Evolutionary conservation across 2,113 vertebrate genomes (phyloP).

Genomic region (Entelurus aequoreus): DNA sequence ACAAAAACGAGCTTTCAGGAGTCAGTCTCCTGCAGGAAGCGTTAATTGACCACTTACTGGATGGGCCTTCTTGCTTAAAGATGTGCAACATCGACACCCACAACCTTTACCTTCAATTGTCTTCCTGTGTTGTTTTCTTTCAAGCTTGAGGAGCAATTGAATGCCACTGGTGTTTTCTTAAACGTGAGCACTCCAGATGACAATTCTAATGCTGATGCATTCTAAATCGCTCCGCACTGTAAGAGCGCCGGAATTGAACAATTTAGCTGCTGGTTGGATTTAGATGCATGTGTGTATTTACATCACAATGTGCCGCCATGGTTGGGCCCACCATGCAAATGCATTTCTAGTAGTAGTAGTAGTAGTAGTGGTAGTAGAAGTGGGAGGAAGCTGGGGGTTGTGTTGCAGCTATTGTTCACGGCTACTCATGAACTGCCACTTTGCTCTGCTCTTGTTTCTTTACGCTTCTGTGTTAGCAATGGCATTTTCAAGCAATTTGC

Average conservation of each 20-base stretch:
- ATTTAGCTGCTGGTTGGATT: slow-evolving; percentile 36
- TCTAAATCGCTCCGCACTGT: slow-evolving; percentile 8
- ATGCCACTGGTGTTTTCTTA: slow-evolving; percentile 15
- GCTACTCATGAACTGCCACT: slow-evolving; percentile 21
- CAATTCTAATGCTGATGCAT: slow-evolving; percentile 45
- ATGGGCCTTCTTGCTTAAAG: slow-evolving; percentile 37
- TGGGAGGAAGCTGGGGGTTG: background rate
- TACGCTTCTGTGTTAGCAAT: background rate
- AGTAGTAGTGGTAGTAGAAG: background rate
- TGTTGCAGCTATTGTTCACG: slow-evolving; percentile 19
- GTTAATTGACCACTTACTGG: slow-evolving; percentile 56
- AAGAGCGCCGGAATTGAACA: slow-evolving; percentile 38
- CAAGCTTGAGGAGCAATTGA: slow-evolving; percentile 12
- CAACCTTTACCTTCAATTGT: slow-evolving; percentile 17
- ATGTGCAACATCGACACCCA: slow-evolving; percentile 35
- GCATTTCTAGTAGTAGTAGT: slow-evolving; percentile 2
- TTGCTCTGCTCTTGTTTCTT: background rate
- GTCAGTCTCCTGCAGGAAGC: slow-evolving; percentile 44
- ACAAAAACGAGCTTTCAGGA: slow-evolving; percentile 54
- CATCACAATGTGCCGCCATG: slow-evolving; percentile 40
- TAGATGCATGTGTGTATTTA: slow-evolving; percentile 34
- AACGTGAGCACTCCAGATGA: slow-evolving; percentile 6
- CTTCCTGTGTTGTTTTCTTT: background rate
- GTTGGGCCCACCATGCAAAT: slow-evolving; percentile 27
- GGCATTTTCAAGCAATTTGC: background rate